Base-by-base conservation (phyloP, 2,113 vertebrate genomes). In the Indri indri region DNA sequence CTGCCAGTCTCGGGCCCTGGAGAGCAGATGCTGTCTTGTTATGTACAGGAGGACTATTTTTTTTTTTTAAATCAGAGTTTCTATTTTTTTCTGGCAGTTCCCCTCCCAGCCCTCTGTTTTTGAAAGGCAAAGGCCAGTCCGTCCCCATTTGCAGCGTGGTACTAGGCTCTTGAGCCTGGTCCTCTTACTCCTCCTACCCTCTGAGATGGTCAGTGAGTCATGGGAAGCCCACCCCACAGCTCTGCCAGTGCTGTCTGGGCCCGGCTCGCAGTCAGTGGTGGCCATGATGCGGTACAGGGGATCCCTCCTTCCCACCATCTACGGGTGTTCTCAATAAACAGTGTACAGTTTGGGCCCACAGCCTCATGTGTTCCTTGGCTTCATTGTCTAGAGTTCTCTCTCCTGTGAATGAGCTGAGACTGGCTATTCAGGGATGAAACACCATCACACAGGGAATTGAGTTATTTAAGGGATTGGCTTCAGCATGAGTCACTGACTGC, bases 291-390 rank as follows among this genome's bases (percentile, higher is more conserved):
- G 99, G 98, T 99, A 99, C 98, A 98, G 97, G 97, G 96, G 96
- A 94, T 98, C 97, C 96, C 96, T 97, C 95, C 96, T 98, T 98
- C 88, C 97, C 66, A 82, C 85, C 77, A 73, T 98, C 98, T 98
- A 98, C 98, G 98, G 97, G 97, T 98, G 98, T 98, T 98, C 97
- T 97, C 97, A 99, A 99, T 99, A 99, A 99, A 99, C 97, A 97
- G 70, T 99, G 98, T 98, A 98, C 98, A 98, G 98, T 98, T 77
- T 93, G 92, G 97, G 96, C 94, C 84, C 17, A 68, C 40, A 97
- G 93, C 63, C 94, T 57, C 68, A 16, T 27, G 90, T 97, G 92
- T 97, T 98, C 95, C 90, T 97, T 98, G 91, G 90, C 92, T 40
- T 97, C 63, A 59, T 94, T 97, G 83, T 82, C 57, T 81, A 42